Evolutionary conservation across 1,140 invertebrate genomes (phyloP), one percentile per base, ranked within the genome.

Genomic region (Drosophila truncata): DNA sequence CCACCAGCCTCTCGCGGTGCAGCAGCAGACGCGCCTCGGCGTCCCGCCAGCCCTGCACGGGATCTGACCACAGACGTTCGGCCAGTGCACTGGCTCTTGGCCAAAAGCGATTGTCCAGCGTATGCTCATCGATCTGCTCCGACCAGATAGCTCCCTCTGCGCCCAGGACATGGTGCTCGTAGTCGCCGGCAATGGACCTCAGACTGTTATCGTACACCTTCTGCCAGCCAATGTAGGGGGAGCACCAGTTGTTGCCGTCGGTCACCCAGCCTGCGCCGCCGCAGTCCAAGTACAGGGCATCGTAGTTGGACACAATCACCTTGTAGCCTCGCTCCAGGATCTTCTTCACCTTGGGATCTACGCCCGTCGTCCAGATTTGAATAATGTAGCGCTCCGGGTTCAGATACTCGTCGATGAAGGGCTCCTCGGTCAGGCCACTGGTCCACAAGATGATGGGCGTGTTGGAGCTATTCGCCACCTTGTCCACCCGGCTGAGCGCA

Each of bases 201-300:
- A 96, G 95, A 74, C 95, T 95, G 91, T 97, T 97, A 8, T 96
- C 94, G 81, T 98, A 98, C 10, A 97, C 95, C 78, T 95, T 96
- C 92, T 98, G 97, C 97, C 97, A 98, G 4, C 96, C 96, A 90
- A 96, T 98, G 92, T 97, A 98, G 0, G 97, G 97, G 0, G 96
- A 95, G 91, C 97, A 98, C 97, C 97, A 97, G 91, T 97, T 97
- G 78, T 96, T 96, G 90, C 95, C 95, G 64, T 93, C 93, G 3
- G 93, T 94, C 6, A 96, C 94, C 95, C 95, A 96, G 4, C 94
- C 94, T 16, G 94, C 94, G 74, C 94, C 97, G 39, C 97, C 97
- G 88, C 97, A 98, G 85, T 98, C 97, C 7, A 98, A 94, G 88
- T 97, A 97, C 3, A 97, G 92, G 1, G 96, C 96, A 91, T 98